Percentiles rank a stretch among this genome's conserved stretches.
These are phyloP conservation scores for Perizoma flavofasciatum DNA, from an alignment of 2,888 invertebrate genomes.

Conservation along the genomic window DNA sequence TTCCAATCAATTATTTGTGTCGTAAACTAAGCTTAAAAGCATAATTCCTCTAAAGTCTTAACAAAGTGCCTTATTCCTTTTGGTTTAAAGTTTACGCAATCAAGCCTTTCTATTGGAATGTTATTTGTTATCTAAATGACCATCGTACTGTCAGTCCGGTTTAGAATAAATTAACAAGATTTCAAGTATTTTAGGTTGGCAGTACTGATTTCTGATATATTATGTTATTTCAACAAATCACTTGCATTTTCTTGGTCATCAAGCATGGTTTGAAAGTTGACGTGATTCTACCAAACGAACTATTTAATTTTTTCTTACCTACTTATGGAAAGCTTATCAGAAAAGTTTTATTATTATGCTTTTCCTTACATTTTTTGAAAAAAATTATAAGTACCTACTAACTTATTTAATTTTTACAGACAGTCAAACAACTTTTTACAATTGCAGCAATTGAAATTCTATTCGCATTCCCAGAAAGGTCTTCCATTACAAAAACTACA, in stretches of 20 bases:
- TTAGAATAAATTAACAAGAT: conserved; percentile 29
- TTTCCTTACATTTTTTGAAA: too few relatives aligned
- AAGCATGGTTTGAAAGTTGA: too few relatives aligned
- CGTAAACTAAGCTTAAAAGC: not conserved
- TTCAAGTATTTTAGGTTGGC: conserved; percentile 27
- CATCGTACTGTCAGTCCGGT: conserved; percentile 26
- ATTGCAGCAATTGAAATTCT: not conserved
- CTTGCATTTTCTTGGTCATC: not conserved
- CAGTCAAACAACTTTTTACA: too few relatives aligned
- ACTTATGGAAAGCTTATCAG: too few relatives aligned
- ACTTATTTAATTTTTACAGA: too few relatives aligned
- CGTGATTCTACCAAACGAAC: too few relatives aligned
- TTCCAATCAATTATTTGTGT: not conserved
- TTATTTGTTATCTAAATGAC: conserved; percentile 28
- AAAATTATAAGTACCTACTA: too few relatives aligned
- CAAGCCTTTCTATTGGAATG: conserved; percentile 32
- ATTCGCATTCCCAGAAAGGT: conserved; percentile 8
- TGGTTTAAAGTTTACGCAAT: conserved; percentile 30
- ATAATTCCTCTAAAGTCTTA: conserved; percentile 4
- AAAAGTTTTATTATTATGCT: too few relatives aligned
- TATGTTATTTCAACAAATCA: not conserved
- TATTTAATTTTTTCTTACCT: too few relatives aligned
- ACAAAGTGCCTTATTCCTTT: conserved; percentile 11
- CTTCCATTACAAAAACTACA: conserved; percentile 34
- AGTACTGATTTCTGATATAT: conserved; percentile 8